phyloP scores from a whole-genome alignment of 2,888 invertebrate genomes.

The Alsophila aescularia region DNA sequence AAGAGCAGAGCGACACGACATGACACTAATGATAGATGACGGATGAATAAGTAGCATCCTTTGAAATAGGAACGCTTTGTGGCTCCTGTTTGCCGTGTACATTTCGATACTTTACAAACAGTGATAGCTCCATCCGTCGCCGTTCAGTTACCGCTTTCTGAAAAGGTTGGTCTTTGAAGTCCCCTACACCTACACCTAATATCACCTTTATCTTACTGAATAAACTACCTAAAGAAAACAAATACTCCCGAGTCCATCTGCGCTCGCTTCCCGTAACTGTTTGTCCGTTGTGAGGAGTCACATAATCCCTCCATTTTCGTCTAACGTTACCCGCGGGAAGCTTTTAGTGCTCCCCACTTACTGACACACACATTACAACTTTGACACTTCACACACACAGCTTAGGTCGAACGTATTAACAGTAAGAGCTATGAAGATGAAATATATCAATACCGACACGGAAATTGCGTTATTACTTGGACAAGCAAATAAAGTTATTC shows the following conservation, averaged over 20 bases:
- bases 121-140: no score
- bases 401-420: not conserved
- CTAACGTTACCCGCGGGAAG: conserved; percentile 25
- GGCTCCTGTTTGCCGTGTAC: no score
- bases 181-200: no score
- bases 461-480: not conserved
- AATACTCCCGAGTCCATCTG: not conserved
- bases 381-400: conserved; percentile 13
- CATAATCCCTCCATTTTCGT: conserved; percentile 25
- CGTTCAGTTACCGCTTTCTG: no score
- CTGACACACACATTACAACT: conserved; percentile 26
- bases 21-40: no score
- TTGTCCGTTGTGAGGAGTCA: conserved; percentile 21
- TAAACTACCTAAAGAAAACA: not conserved
- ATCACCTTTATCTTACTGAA: not conserved
- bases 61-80: no score
- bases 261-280: not conserved
- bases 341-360: conserved; percentile 34
- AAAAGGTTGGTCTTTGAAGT: no score
- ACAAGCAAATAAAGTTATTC: no score
- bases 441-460: no score
- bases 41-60: no score
- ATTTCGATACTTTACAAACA: no score
- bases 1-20: no score
- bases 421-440: conserved; percentile 17